These are phyloP conservation scores for Drosophila ochracea DNA, from an alignment of 2,888 invertebrate genomes.

Conservation along the genomic window DNA sequence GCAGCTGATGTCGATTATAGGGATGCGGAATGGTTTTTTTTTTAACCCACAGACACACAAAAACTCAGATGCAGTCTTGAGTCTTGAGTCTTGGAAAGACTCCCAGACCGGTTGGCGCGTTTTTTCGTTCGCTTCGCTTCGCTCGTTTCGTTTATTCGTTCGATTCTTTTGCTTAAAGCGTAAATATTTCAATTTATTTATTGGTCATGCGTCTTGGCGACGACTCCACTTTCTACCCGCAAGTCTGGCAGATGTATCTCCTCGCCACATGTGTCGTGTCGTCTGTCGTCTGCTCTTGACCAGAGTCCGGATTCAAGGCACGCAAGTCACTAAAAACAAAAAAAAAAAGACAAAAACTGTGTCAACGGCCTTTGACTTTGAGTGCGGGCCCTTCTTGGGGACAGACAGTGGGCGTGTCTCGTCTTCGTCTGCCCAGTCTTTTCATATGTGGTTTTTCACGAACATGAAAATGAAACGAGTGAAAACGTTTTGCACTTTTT, in stretches of 20 bases:
- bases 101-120: conserved; percentile 59
- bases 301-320: conserved; percentile 54
- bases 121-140: conserved; percentile 11
- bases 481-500: conserved; percentile 69
- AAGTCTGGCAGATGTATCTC: conserved; percentile 54
- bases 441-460: conserved; percentile 63
- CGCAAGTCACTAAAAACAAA: conserved; percentile 41
- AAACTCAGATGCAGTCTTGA: conserved; percentile 22
- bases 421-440: conserved; percentile 8
- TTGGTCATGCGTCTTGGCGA: conserved; percentile 68
- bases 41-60: conserved; percentile 37
- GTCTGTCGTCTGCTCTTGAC: conserved; percentile 44
- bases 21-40: conserved; percentile 58
- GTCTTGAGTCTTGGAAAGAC: conserved; percentile 19
- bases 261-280: conserved; percentile 41
- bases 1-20: conserved; percentile 69
- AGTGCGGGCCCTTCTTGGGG: conserved; percentile 48
- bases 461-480: conserved; percentile 74
- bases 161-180: conserved; percentile 66
- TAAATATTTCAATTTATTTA: conserved; percentile 79
- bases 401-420: conserved; percentile 58
- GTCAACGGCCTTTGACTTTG: conserved; percentile 71
- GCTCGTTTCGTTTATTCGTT: conserved; percentile 33
- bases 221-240: conserved; percentile 66
- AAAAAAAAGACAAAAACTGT: conserved; percentile 44